Conservation (phyloP, 2,113 vertebrate genomes). For the Psephotus haematonotus region DNA sequence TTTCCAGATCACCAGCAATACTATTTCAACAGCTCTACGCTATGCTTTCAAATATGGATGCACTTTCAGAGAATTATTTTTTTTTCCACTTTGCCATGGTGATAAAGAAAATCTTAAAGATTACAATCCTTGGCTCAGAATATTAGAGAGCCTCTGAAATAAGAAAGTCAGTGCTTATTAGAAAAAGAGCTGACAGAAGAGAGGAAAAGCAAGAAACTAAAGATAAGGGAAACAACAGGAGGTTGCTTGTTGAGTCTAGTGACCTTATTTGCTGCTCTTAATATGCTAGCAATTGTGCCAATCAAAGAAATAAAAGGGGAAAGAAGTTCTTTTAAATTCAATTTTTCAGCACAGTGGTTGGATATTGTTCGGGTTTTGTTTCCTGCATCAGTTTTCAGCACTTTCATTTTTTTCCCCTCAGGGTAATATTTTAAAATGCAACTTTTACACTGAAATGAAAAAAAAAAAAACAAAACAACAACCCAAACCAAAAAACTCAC, state of each 20-base stretch:
- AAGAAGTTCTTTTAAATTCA: conserved; percentile 9
- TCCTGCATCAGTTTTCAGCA: background rate
- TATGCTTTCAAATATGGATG: conserved; percentile 13
- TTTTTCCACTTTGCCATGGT: conserved; percentile 37
- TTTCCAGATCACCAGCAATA: background rate
- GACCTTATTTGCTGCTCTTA: conserved; percentile 60
- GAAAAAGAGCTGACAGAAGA: conserved; percentile 36
- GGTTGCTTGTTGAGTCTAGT: conserved; percentile 35
- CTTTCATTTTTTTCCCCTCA: conserved; percentile 20
- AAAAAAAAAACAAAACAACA: no score
- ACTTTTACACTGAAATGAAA: conserved; percentile 44
- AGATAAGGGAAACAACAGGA: conserved; percentile 49
- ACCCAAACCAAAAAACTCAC: background rate
- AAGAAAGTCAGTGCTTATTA: conserved; percentile 68
- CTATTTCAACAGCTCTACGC: background rate
- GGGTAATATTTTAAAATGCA: conserved; percentile 56
- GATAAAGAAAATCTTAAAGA: conserved; percentile 57
- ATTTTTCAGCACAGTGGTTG: background rate
- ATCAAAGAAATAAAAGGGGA: background rate
- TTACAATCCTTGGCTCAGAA: conserved; percentile 50
- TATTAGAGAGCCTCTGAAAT: conserved; percentile 62
- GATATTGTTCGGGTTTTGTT: background rate
- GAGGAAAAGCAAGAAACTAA: conserved; percentile 26
- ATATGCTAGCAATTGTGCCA: conserved; percentile 50
- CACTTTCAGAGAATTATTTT: background rate